phyloP scores from a whole-genome alignment of 2,888 invertebrate genomes.

The Phengaris arion region DNA sequence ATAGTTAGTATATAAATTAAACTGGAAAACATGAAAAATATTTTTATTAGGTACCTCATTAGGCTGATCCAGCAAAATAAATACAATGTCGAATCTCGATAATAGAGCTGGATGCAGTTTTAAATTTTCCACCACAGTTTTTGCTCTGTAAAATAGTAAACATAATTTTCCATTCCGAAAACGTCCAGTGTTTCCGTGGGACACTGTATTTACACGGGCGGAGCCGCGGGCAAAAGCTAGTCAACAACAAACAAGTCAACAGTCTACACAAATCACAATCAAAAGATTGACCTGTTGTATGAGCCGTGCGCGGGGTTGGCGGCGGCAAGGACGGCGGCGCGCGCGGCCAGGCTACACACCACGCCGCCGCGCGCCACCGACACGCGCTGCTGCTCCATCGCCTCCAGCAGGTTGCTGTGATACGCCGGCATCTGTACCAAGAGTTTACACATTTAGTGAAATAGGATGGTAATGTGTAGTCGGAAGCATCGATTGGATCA shows the following conservation, averaged over 20 bases:
- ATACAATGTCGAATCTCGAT: conserved; percentile 95
- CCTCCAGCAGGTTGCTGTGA: conserved; percentile 89
- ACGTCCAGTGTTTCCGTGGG: no score
- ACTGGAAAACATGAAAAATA: neutral
- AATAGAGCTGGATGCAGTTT: conserved; percentile 91
- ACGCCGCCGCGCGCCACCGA: conserved; percentile 95
- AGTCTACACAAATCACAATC: no score
- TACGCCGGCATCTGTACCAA: conserved; percentile 60
- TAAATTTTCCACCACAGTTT: conserved; percentile 93
- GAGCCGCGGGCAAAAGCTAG: no score
- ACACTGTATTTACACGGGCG: no score
- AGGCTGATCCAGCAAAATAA: conserved; percentile 92
- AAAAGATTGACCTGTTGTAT: conserved; percentile 82
- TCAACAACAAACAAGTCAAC: no score
- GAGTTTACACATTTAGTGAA: no score
- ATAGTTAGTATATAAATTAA: neutral
- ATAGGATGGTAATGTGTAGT: no score
- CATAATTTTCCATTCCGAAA: no score
- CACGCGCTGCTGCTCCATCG: conserved; percentile 96
- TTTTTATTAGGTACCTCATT: conserved; percentile 80
- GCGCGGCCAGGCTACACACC: conserved; percentile 88
- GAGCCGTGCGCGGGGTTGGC: conserved; percentile 95
- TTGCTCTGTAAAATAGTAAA: conserved; percentile 74
- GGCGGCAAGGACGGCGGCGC: conserved; percentile 93
- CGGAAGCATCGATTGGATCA: no score